Conservation (phyloP, 2,113 vertebrate genomes). For the Otis tarda region DNA sequence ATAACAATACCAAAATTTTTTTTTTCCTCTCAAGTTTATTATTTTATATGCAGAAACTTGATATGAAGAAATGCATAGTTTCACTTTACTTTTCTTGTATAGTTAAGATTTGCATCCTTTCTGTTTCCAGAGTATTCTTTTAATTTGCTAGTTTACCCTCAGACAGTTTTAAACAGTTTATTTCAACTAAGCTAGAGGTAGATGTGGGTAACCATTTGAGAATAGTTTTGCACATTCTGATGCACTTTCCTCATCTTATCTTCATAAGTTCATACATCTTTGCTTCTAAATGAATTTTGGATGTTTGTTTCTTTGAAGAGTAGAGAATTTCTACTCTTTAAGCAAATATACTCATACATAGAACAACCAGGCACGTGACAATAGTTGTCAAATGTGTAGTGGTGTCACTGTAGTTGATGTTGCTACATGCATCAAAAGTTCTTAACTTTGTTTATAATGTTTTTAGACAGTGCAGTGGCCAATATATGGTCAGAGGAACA, state of each 20-base stretch:
- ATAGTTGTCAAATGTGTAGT: neutral
- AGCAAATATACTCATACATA: neutral
- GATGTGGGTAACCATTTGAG: neutral
- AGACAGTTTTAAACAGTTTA: neutral
- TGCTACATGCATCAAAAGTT: neutral
- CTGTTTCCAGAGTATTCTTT: conserved; percentile 17
- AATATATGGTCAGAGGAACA: neutral
- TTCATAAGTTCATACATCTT: neutral
- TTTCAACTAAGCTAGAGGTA: neutral
- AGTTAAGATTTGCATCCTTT: neutral
- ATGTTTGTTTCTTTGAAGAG: neutral
- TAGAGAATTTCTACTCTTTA: neutral
- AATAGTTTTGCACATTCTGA: neutral
- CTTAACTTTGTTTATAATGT: neutral
- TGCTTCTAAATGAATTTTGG: neutral
- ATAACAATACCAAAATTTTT: neutral
- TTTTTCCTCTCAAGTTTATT: neutral
- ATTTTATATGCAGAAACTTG: neutral
- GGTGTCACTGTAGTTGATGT: neutral
- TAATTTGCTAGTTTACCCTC: neutral
- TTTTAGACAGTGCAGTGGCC: neutral
- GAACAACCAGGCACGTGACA: neutral
- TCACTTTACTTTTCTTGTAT: neutral
- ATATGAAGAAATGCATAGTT: neutral
- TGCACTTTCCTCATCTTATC: neutral